Conservation (phyloP, 2,888 invertebrate genomes). For the Mylabris sibirica region DNA sequence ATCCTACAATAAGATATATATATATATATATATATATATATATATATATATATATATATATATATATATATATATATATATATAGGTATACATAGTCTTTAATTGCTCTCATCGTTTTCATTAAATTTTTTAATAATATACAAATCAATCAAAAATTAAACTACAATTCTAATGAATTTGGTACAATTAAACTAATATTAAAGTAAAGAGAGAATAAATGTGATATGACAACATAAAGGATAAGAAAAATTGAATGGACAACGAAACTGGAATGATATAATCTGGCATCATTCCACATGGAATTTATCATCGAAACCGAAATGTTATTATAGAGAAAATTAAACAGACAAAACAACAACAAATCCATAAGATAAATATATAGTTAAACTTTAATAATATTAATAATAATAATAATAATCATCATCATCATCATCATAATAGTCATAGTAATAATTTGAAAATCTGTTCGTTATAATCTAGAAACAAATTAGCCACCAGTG, state of each 20-base stretch:
- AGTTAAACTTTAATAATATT: conserved; percentile 1
- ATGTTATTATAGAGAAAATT: conserved; percentile 6
- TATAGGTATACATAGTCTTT: no score
- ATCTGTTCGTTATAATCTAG: not conserved
- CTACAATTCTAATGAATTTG: not conserved
- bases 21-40: no score
- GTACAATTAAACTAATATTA: not conserved
- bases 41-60: no score
- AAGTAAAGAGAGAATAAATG: not conserved
- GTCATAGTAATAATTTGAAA: not conserved
- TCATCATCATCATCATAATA: not conserved
- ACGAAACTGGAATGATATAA: not conserved
- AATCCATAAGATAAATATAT: not conserved
- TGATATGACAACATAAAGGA: not conserved
- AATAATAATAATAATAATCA: not conserved
- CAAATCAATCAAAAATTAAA: conserved; percentile 5
- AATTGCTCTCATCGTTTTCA: conserved; percentile 25
- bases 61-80: no score
- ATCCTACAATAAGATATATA: conserved; percentile 25
- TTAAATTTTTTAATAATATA: conserved; percentile 23
- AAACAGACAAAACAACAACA: not conserved
- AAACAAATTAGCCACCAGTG: conserved; percentile 35
- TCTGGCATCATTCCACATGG: conserved; percentile 5
- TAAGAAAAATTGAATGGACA: not conserved
- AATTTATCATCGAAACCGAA: not conserved